These are phyloP conservation scores for Cyprinella venusta DNA, from an alignment of 2,797 vertebrate species.

Conservation along the genomic window DNA sequence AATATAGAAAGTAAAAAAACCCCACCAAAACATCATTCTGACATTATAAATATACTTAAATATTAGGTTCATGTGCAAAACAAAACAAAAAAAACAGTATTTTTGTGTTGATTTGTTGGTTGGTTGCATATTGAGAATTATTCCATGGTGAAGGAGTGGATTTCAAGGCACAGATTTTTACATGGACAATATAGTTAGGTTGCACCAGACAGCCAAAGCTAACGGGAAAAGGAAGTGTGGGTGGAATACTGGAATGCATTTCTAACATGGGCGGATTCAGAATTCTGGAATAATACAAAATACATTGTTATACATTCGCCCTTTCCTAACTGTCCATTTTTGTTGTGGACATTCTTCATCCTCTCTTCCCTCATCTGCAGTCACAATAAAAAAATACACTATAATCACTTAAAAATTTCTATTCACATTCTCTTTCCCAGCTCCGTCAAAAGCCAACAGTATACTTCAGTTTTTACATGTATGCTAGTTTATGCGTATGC, in stretches of 20 bases:
- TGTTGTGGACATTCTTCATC: conserved; percentile 41
- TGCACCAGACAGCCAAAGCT: conserved; percentile 16
- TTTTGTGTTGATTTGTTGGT: background rate
- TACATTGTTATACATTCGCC: conserved; percentile 27
- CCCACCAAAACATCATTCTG: conserved; percentile 21
- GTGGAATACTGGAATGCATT: conserved; percentile 53
- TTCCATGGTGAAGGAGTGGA: conserved; percentile 23
- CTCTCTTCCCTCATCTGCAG: conserved; percentile 13
- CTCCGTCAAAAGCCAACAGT: background rate
- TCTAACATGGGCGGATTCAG: conserved; percentile 37
- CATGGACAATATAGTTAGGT: conserved; percentile 27
- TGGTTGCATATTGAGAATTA: conserved; percentile 31
- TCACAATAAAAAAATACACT: conserved; percentile 10
- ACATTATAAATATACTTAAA: conserved; percentile 38
- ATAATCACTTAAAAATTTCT: conserved; percentile 1
- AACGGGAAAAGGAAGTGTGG: conserved; percentile 52
- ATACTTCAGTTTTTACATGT: background rate
- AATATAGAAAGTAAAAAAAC: background rate
- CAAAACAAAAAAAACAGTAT: conserved; percentile 12
- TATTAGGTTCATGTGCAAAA: conserved; percentile 22
- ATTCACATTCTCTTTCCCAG: conserved; percentile 18
- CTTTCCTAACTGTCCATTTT: conserved; percentile 43
- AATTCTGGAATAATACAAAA: conserved; percentile 47
- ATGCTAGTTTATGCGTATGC: background rate
- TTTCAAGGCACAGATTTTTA: conserved; percentile 50